Conservation (phyloP, 2,888 invertebrate species). For the Amorpha juglandis region DNA sequence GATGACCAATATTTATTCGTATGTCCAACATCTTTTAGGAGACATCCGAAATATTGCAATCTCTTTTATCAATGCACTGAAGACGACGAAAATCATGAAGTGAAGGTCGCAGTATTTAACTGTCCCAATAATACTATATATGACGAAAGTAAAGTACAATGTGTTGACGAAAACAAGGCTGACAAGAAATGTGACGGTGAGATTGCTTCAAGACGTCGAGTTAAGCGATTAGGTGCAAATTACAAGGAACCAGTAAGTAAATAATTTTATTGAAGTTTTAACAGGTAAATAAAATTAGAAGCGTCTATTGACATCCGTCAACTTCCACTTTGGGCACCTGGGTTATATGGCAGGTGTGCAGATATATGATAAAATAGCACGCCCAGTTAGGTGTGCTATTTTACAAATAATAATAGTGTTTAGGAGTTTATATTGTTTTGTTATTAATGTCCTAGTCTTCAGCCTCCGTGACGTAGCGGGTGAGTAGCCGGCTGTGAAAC, state of each 20-base stretch:
- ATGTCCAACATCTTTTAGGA: constrained; percentile 92
- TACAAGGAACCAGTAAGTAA: constrained; percentile 85
- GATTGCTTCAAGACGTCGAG: constrained; percentile 81
- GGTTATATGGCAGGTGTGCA: too few species aligned
- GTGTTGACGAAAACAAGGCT: constrained; percentile 86
- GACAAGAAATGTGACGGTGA: constrained; percentile 83
- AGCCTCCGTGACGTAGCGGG: too few species aligned
- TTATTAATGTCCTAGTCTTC: too few species aligned
- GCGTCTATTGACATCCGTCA: too few species aligned
- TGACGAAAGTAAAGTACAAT: constrained; percentile 89
- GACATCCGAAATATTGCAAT: constrained; percentile 93
- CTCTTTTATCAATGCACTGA: constrained; percentile 93
- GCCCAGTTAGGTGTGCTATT: too few species aligned
- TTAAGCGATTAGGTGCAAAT: constrained; percentile 79
- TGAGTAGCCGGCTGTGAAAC: too few species aligned
- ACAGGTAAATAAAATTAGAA: not conserved
- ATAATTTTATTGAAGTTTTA: constrained; percentile 17
- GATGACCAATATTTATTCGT: constrained; percentile 89
- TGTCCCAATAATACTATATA: constrained; percentile 92
- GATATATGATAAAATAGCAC: too few species aligned
- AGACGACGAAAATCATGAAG: constrained; percentile 86
- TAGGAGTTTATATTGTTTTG: too few species aligned
- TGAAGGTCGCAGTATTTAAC: constrained; percentile 89
- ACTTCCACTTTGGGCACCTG: too few species aligned
- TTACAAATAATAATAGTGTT: too few species aligned